Evolutionary conservation across 2,113 vertebrate genomes (phyloP).

Genomic region (Micromys minutus): DNA sequence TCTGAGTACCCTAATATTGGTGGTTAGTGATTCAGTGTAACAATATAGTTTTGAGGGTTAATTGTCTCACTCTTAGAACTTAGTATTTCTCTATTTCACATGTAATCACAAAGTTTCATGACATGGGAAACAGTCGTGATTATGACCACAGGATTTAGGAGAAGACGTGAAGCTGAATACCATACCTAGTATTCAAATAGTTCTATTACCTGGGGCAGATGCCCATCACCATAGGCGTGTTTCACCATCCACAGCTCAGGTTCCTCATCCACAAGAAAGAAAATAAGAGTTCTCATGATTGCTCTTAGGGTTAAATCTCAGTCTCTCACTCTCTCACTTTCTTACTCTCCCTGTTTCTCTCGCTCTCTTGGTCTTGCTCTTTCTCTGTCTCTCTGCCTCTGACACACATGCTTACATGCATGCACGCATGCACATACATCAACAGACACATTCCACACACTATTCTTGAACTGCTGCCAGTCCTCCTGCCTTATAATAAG

Average conservation of each 20-base stretch:
- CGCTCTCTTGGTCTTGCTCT: accelerated
- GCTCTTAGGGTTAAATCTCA: background rate
- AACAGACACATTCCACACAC: background rate
- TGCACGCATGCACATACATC: background rate
- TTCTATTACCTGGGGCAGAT: slow-evolving; percentile 12
- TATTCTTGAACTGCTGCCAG: background rate
- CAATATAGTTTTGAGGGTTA: slow-evolving; percentile 2
- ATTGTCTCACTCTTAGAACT: background rate
- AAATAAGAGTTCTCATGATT: background rate
- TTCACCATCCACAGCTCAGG: background rate
- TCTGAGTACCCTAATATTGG: background rate
- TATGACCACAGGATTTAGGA: slow-evolving; percentile 44
- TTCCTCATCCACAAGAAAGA: background rate
- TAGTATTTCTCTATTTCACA: slow-evolving; percentile 22
- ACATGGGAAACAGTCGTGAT: background rate
- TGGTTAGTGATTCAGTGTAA: background rate
- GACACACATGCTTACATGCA: background rate
- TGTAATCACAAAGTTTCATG: background rate
- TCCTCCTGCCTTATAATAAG: background rate
- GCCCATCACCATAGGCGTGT: background rate
- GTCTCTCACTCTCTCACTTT: accelerated
- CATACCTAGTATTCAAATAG: background rate
- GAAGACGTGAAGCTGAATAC: slow-evolving; percentile 13
- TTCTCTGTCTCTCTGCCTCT: too few relatives aligned
- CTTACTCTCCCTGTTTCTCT: background rate